Evolutionary conservation across 2,888 invertebrate genomes (phyloP).

Genomic region (Hanleya hanleyi): DNA sequence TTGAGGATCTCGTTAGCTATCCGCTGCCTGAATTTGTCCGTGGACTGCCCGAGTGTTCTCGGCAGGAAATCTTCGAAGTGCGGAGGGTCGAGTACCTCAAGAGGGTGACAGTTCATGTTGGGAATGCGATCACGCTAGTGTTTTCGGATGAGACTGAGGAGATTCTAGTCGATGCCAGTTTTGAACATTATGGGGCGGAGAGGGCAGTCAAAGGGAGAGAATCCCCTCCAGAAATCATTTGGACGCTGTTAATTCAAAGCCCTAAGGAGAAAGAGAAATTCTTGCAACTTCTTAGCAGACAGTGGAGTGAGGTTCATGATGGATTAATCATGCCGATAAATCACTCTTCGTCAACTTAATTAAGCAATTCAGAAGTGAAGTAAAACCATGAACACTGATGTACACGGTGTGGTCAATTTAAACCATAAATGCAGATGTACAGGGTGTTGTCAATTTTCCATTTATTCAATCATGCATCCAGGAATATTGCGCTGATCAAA

Average conservation of each 20-base stretch:
- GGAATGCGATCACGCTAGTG: constrained; percentile 54
- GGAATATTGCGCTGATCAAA: no score
- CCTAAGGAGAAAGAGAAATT: constrained; percentile 59
- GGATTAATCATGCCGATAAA: constrained; percentile 34
- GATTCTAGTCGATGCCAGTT: constrained; percentile 59
- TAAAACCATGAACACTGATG: no score
- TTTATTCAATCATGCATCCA: no score
- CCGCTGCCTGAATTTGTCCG: constrained; percentile 70
- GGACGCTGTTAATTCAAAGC: constrained; percentile 60
- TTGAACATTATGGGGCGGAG: constrained; percentile 61
- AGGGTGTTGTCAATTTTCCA: no score
- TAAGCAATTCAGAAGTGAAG: no score
- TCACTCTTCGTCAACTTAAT: no score
- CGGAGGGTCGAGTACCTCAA: constrained; percentile 62
- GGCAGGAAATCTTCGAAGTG: constrained; percentile 58
- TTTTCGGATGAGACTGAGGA: constrained; percentile 68
- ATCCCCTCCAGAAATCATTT: constrained; percentile 53
- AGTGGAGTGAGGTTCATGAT: constrained; percentile 62
- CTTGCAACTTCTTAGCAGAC: constrained; percentile 56
- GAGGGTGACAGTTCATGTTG: constrained; percentile 47
- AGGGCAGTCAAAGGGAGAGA: constrained; percentile 41
- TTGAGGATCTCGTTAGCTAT: constrained; percentile 69
- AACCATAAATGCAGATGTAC: no score
- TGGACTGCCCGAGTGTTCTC: constrained; percentile 63
- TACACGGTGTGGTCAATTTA: no score